A percentile compares a stretch with the other conserved stretches of the same genome.
phyloP scores from a whole-genome alignment of 2,113 vertebrate species.

The Elephas maximus region DNA sequence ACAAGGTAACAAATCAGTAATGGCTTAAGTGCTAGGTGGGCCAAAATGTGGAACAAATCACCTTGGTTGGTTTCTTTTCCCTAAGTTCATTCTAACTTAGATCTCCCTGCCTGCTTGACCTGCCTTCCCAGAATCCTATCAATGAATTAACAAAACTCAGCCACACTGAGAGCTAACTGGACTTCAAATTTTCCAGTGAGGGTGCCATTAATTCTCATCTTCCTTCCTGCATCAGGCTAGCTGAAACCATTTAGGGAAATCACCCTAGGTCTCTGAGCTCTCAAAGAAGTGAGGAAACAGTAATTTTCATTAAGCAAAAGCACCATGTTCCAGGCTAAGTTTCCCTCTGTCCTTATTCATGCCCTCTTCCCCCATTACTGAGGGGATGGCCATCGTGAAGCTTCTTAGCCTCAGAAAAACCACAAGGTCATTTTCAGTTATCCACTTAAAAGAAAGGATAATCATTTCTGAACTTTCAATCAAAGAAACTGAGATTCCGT shows the following conservation, averaged over 20 bases:
- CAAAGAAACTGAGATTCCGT: constrained; percentile 56
- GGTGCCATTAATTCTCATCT: constrained; percentile 71
- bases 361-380: constrained; percentile 33
- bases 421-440: constrained; percentile 55
- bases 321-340: not conserved
- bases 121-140: constrained; percentile 74
- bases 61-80: constrained; percentile 56
- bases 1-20: constrained; percentile 74
- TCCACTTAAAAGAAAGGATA: constrained; percentile 37
- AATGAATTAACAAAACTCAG: constrained; percentile 82
- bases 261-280: constrained; percentile 41
- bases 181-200: constrained; percentile 76
- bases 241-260: constrained; percentile 64
- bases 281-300: constrained; percentile 66
- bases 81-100: constrained; percentile 52
- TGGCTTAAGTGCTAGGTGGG: constrained; percentile 72
- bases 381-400: not conserved
- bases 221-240: constrained; percentile 60
- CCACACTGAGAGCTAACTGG: constrained; percentile 82
- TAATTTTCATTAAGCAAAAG: constrained; percentile 71
- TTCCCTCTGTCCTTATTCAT: constrained; percentile 45
- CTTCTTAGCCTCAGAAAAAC: constrained; percentile 17
- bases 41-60: constrained; percentile 75
- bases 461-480: constrained; percentile 61
- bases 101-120: constrained; percentile 41